Base-by-base conservation (phyloP, 2,113 vertebrate species). In the Danio rerio region DNA sequence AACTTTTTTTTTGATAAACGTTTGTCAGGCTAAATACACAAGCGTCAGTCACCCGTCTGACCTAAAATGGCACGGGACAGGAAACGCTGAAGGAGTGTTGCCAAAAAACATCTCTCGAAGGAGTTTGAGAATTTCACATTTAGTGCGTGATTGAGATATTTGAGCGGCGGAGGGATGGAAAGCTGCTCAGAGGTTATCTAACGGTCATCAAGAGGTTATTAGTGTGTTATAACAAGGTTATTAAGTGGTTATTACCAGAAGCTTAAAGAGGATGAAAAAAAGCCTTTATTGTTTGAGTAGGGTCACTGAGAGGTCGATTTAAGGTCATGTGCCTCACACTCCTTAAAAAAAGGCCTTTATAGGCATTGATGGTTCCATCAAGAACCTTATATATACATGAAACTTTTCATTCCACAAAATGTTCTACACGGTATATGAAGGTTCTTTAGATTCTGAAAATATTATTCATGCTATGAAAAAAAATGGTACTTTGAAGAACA, bases 11-110 rank as follows among this genome's bases (percentile, higher is more conserved):
- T 31, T 1, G 31, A 61, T 21, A 80, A 86, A 83, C 47, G 70
- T 86, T 69, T 59, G 52, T 82, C 80, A 74, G 21, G 9, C 66
- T 81, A 75, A 77, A 59, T 78, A 75, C 80, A 82, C 75, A 83
- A 61, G 55, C 40, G 55, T 71, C 82, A 59, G 47, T 79, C 82
- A 78, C 21, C 47, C 66, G 20, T 45, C 13, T 56, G 65, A 69
- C 52, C 63, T 21, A 21, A 56, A 52, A 49, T 61, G 11, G 40
- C 15, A 79, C 49, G 16, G 62, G 16, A 70, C 62, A 80, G 49
- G 47, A 73, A 62, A 63, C 58, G 10, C 66, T 43, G n/a, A 59
- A 50, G 53, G 45, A 71, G 20, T 6, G 4, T 49, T 53, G 52
- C 13, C 66, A 83, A 72, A 72, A 31, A 78, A 68, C 15, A 10